These are phyloP conservation scores for Mellilla xanthometata DNA, from an alignment of 2,888 invertebrate species.

Conservation along the genomic window DNA sequence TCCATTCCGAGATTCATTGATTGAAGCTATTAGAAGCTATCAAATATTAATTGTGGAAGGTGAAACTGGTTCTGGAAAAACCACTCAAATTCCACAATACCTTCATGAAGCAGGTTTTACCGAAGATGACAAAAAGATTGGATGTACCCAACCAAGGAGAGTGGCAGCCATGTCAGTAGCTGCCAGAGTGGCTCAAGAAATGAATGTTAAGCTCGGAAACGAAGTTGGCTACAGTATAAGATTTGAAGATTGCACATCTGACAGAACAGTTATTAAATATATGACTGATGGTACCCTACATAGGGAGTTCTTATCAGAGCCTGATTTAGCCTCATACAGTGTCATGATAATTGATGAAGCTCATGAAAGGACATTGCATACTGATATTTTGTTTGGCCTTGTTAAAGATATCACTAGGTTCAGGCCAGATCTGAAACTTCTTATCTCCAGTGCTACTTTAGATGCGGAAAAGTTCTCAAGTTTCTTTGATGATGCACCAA, in stretches of 20 bases:
- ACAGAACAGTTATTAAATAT: slow-evolving; percentile 97
- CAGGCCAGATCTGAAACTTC: slow-evolving; percentile 95
- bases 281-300: slow-evolving; percentile 99
- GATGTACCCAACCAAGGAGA: slow-evolving; percentile 98
- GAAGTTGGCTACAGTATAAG: slow-evolving; percentile 96
- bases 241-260: slow-evolving; percentile 99
- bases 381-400: slow-evolving; percentile 98
- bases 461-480: slow-evolving; percentile 99
- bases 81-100: slow-evolving; percentile 99
- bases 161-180: slow-evolving; percentile 99
- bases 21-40: slow-evolving; percentile 94
- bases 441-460: slow-evolving; percentile 98
- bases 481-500: slow-evolving; percentile 99
- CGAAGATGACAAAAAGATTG: slow-evolving; percentile 92
- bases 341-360: slow-evolving; percentile 99
- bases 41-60: slow-evolving; percentile 98
- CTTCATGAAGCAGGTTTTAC: slow-evolving; percentile 96
- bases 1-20: slow-evolving; percentile 94
- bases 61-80: slow-evolving; percentile 99
- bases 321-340: slow-evolving; percentile 97
- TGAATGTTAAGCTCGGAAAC: slow-evolving; percentile 97
- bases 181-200: slow-evolving; percentile 98
- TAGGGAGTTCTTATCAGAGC: slow-evolving; percentile 98
- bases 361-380: slow-evolving; percentile 98
- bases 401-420: slow-evolving; percentile 98